Base-by-base conservation (phyloP, 2,113 vertebrate genomes). In the Boleophthalmus pectinirostris region DNA sequence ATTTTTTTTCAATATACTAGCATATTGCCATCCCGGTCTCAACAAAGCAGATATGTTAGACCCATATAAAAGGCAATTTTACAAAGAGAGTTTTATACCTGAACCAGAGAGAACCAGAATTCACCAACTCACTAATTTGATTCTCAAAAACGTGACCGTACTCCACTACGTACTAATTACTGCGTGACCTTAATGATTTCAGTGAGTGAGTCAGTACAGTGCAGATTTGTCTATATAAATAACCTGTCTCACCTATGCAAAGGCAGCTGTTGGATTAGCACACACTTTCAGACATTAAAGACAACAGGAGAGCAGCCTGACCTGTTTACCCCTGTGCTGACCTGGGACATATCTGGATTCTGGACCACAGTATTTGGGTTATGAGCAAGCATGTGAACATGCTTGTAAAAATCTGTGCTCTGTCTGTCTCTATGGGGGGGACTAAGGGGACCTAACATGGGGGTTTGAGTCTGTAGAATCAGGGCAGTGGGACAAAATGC, bases 401-500 rank as follows among this genome's bases (percentile, higher is more conserved):
- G 63, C 75, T 61, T 85, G 60, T 58, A 47, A 56, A 43, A 10
- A 77, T 83, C 43, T 74, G 49, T 56, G 69, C 1, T 8, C 61
- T 21, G 66, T 14, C 13, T 64, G 46, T 72, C 45, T 63, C 21
- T 69, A 29, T 29, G 29, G 63, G 54, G 71, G 77, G 47, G 69
- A 63, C 33, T 12, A 18, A 67, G 8, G 57, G 38, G 38, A 25
- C 45, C 25, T 24, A 57, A 82, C 33, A 68, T 72, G 53, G 73
- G 69, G 69, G 20, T n/a, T 54, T 54, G 49, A 70, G 54, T 1
- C 35, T 38, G 75, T 45, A 60, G 75, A 90, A 82, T 70, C 86
- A 86, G 87, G 90, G 68, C 80, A 90, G 80, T 89, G 69, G 84
- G 77, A 21, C 81, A 77, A 65, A 35, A n/a, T 74, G 38, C 77